phyloP scores from a whole-genome alignment of 2,888 invertebrate species.

The Mechanitis mazaeus region DNA sequence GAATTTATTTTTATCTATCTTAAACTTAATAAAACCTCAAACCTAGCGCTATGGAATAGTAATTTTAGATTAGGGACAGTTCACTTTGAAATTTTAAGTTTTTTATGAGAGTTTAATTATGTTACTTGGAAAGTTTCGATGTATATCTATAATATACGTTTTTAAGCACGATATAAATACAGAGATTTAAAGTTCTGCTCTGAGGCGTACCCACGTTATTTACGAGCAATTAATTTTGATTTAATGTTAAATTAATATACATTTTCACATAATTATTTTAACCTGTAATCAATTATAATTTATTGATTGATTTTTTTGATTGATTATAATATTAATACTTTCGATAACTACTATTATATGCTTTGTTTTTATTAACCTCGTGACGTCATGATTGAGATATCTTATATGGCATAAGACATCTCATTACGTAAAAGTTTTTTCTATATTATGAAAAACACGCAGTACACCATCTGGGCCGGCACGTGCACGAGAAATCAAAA shows the following conservation, averaged over 20 bases:
- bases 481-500: conserved; percentile 49
- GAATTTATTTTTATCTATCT: conserved; percentile 19
- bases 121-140: conserved; percentile 11
- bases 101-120: conserved; percentile 4
- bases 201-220: conserved; percentile 8
- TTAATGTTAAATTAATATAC: conserved; percentile 7
- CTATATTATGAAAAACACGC: conserved; percentile 9
- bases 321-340: not conserved
- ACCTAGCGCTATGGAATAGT: too few species aligned
- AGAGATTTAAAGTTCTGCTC: conserved; percentile 10
- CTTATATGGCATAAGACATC: too few species aligned
- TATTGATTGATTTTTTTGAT: not conserved
- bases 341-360: not conserved
- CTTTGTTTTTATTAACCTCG: too few species aligned
- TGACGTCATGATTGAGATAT: too few species aligned
- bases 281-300: not conserved
- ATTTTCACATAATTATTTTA: conserved; percentile 5
- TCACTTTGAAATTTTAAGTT: not conserved
- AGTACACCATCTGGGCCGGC: conserved; percentile 34
- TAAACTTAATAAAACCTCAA: not conserved
- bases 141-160: conserved; percentile 1
- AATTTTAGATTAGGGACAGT: not conserved
- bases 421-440: not conserved
- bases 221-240: conserved; percentile 6
- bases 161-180: conserved; percentile 8